Percentiles rank a stretch among this genome's conserved stretches.
Evolutionary conservation across 2,113 vertebrate species (phyloP).

Genomic region (Oophaga pumilio): DNA sequence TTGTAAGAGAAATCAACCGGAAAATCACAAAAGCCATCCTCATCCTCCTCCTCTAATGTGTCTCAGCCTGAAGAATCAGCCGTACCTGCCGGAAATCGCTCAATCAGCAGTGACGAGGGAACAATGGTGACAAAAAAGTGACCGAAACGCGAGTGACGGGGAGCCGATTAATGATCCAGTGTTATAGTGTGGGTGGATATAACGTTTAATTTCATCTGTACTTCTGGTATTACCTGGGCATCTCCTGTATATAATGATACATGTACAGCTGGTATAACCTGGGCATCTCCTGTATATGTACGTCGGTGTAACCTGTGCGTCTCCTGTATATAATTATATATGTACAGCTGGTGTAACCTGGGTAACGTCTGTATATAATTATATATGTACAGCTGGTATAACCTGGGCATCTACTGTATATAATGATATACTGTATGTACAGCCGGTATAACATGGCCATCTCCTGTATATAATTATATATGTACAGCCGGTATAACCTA

Average conservation of each 20-base stretch:
- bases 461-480: no score
- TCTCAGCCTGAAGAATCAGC: background rate
- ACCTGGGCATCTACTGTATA: no score
- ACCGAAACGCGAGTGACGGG: background rate
- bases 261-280: background rate
- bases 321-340: no score
- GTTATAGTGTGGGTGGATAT: no score
- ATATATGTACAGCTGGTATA: no score
- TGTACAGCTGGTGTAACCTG: no score
- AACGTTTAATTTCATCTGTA: no score
- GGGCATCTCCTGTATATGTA: background rate
- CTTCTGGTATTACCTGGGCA: background rate
- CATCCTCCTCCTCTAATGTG: background rate
- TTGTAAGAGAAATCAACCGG: slow-evolving; percentile 21
- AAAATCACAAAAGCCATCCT: slow-evolving; percentile 24
- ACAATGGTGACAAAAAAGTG: background rate
- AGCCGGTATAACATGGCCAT: no score
- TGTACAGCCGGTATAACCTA: no score
- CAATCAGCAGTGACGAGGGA: background rate
- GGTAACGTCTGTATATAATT: no score
- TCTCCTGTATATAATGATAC: background rate
- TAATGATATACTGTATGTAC: no score
- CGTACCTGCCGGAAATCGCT: background rate
- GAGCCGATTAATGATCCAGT: background rate
- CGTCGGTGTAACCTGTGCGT: no score